A percentile compares a stretch with the other conserved stretches of the same genome.
These are phyloP conservation scores for Podarcis lilfordi DNA, from an alignment of 2,797 vertebrate species.

Conservation along the genomic window DNA sequence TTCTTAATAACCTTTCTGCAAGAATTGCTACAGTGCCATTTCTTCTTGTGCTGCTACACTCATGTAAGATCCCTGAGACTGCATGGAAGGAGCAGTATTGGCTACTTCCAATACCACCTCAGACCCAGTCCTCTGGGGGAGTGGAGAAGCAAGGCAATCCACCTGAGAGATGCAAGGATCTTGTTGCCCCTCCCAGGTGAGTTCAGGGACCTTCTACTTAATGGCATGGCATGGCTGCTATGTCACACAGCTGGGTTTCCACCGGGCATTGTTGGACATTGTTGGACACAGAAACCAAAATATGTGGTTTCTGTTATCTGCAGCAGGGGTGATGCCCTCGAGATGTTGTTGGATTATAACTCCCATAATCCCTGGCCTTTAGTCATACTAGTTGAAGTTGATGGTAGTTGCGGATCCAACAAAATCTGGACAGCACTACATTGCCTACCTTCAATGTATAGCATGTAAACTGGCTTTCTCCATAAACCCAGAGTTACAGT, in stretches of 20 bases:
- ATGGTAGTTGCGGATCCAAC: too few relatives aligned
- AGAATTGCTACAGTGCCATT: background rate
- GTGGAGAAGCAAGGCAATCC: background rate
- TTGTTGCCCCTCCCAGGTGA: background rate
- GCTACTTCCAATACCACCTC: background rate
- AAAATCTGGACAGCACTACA: too few relatives aligned
- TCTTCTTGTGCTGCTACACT: background rate
- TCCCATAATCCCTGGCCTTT: too few relatives aligned
- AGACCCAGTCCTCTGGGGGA: background rate
- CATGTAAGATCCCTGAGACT: background rate
- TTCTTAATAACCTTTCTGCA: background rate
- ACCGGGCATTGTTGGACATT: background rate
- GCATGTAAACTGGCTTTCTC: background rate
- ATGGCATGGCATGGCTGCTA: background rate
- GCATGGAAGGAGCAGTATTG: background rate
- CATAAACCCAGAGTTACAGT: background rate
- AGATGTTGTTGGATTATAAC: too few relatives aligned
- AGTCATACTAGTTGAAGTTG: too few relatives aligned
- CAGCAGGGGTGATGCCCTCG: background rate
- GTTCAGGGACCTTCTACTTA: background rate
- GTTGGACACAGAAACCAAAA: too few relatives aligned
- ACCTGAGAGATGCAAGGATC: background rate
- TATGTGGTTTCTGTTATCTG: background rate
- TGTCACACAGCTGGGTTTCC: background rate
- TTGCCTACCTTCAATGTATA: too few relatives aligned